phyloP scores from a whole-genome alignment of 2,113 vertebrate genomes.

The Hyperoodon ampullatus region DNA sequence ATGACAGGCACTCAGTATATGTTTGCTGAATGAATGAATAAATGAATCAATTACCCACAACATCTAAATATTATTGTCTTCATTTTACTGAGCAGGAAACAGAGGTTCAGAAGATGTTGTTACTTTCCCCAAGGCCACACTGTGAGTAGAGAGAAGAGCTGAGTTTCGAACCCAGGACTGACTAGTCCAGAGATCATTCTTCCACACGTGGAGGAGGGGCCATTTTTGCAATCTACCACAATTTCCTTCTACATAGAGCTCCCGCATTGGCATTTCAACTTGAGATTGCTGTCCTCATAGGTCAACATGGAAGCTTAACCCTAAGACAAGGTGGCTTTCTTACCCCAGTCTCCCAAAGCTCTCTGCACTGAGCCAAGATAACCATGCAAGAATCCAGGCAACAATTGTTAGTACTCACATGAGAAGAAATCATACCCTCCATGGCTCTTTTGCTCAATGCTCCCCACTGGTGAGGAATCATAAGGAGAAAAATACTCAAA shows the following conservation, averaged over 20 bases:
- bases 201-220: background rate
- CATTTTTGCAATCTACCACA: background rate
- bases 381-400: background rate
- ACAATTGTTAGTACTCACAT: too few relatives aligned
- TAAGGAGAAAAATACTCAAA: background rate
- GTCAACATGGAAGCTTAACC: background rate
- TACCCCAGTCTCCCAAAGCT: background rate
- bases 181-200: background rate
- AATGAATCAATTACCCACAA: constrained; percentile 61
- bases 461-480: background rate
- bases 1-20: too few relatives aligned
- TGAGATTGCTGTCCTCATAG: background rate
- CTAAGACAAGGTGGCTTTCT: background rate
- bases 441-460: background rate
- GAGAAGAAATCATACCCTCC: background rate
- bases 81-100: background rate
- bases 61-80: background rate
- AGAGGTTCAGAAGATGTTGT: background rate
- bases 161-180: background rate
- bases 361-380: background rate
- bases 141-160: background rate
- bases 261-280: background rate
- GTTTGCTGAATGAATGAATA: constrained; percentile 58
- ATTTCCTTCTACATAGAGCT: background rate
- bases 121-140: background rate